Evolutionary conservation across 1,140 invertebrate species (phyloP).

Genomic region (Drosophila neocordata): DNA sequence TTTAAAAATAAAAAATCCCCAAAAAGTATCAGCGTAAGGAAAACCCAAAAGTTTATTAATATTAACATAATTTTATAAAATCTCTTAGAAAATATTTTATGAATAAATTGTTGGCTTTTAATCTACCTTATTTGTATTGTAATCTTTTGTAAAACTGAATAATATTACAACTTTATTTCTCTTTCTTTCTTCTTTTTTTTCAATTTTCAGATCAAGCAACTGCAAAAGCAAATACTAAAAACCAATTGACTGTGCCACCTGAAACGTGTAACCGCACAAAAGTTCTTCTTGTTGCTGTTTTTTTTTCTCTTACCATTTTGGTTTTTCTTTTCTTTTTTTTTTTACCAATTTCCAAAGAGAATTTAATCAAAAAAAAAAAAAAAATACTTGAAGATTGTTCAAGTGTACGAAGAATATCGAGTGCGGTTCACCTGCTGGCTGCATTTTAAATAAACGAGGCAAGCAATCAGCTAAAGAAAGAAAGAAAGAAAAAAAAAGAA

Average conservation of each 20-base stretch:
- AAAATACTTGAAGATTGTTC: slow-evolving; percentile 59
- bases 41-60: not conserved
- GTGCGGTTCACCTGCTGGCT: slow-evolving; percentile 58
- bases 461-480: slow-evolving; percentile 33
- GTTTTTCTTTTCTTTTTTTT: slow-evolving; percentile 1
- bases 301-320: slow-evolving; percentile 8
- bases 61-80: not conserved
- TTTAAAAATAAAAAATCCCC: too few species aligned
- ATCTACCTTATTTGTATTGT: slow-evolving; percentile 2
- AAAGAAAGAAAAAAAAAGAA: slow-evolving; percentile 12
- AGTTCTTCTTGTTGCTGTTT: not conserved
- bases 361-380: slow-evolving; percentile 71
- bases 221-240: slow-evolving; percentile 7
- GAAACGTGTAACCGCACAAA: slow-evolving; percentile 29
- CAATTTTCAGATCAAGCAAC: slow-evolving; percentile 10
- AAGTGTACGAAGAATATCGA: slow-evolving; percentile 21
- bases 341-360: slow-evolving; percentile 33
- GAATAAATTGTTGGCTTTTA: not conserved
- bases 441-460: slow-evolving; percentile 67
- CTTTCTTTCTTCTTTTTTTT: not conserved
- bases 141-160: slow-evolving; percentile 1
- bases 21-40: not conserved
- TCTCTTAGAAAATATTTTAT: not conserved
- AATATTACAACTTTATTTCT: slow-evolving; percentile 6
- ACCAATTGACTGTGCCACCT: slow-evolving; percentile 43